phyloP scores from a whole-genome alignment of 2,113 vertebrate genomes.

The Haemorhous mexicanus region DNA sequence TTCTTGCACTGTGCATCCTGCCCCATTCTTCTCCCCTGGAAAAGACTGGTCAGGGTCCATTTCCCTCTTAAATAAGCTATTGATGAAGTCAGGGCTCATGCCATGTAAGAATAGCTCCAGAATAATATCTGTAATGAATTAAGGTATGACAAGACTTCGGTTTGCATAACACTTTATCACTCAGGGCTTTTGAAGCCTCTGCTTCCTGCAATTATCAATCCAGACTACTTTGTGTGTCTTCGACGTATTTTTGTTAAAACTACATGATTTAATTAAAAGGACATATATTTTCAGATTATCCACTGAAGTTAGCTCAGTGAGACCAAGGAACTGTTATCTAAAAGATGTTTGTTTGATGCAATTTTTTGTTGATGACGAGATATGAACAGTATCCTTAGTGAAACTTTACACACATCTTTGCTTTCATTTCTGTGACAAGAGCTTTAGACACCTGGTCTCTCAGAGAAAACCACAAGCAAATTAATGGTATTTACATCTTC shows the following conservation, averaged over 20 bases:
- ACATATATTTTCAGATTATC: slow-evolving; percentile 21
- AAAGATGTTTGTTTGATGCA: not conserved
- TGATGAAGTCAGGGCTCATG: not conserved
- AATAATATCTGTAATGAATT: not conserved
- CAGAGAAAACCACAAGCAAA: not conserved
- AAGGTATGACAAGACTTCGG: not conserved
- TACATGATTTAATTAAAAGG: not conserved
- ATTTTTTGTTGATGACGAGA: not conserved
- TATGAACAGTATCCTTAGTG: not conserved
- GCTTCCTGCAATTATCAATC: not conserved
- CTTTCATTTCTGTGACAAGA: not conserved
- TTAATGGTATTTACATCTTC: slow-evolving; percentile 14
- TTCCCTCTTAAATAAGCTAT: not conserved
- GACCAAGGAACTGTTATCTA: not conserved
- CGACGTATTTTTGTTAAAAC: not conserved
- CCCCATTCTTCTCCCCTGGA: not conserved
- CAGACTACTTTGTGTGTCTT: not conserved
- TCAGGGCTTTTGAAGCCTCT: not conserved
- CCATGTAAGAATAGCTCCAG: not conserved
- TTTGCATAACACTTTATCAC: not conserved
- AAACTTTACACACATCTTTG: not conserved
- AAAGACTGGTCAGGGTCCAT: not conserved
- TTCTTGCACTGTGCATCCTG: not conserved
- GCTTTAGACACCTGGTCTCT: not conserved
- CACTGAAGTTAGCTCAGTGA: not conserved